phyloP scores from a whole-genome alignment of 2,888 invertebrate genomes.

The Eilema sororculum region DNA sequence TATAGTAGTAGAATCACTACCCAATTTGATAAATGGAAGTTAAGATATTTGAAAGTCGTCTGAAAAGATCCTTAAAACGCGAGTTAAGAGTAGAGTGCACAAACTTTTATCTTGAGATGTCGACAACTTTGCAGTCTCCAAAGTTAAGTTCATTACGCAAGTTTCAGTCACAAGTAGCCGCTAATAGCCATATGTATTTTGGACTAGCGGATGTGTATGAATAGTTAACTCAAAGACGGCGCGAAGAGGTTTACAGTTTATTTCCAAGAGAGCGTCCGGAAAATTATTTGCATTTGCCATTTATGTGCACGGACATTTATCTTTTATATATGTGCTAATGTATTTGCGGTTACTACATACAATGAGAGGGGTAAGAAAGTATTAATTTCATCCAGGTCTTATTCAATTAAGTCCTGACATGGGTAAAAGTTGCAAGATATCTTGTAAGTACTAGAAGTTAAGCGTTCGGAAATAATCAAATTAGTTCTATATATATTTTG shows the following conservation, averaged over 20 bases:
- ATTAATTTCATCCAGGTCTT: neutral
- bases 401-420: neutral
- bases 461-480: too few species aligned
- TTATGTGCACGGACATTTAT: neutral
- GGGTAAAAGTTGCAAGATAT: neutral
- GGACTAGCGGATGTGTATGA: slow-evolving; percentile 34
- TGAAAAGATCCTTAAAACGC: neutral
- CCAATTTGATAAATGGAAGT: slow-evolving; percentile 4
- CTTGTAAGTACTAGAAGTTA: neutral
- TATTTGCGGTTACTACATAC: neutral
- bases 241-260: neutral
- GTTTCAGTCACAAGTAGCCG: slow-evolving; percentile 54
- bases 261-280: neutral
- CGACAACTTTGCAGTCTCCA: slow-evolving; percentile 32
- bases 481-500: too few species aligned
- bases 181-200: slow-evolving; percentile 50
- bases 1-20: neutral
- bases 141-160: slow-evolving; percentile 56
- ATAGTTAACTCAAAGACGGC: slow-evolving; percentile 20
- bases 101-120: slow-evolving; percentile 28
- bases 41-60: slow-evolving; percentile 4
- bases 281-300: neutral
- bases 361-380: neutral
- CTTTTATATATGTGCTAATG: neutral
- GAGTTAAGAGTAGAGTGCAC: slow-evolving; percentile 23